A percentile compares a stretch with the other conserved stretches of the same genome.
Evolutionary conservation across 1,140 invertebrate genomes (phyloP).

Genomic region (Bilobella aurantiaca): DNA sequence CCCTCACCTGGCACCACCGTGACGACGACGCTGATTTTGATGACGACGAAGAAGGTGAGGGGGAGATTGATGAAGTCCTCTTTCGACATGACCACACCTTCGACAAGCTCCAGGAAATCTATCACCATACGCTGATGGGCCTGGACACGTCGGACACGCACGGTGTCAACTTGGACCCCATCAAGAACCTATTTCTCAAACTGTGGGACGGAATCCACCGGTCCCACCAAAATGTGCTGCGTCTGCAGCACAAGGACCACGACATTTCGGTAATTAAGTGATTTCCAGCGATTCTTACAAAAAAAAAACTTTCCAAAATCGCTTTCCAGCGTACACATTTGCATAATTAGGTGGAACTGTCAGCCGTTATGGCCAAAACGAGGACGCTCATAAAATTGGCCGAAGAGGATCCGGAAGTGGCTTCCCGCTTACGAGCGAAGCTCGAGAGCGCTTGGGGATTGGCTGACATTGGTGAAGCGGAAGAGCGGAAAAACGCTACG

Average conservation of each 20-base stretch:
- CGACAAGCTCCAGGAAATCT: constrained; percentile 5
- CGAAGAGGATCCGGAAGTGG: constrained; percentile 22
- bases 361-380: constrained; percentile 18
- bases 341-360: constrained; percentile 16
- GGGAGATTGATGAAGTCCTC: not conserved
- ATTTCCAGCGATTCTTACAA: not conserved
- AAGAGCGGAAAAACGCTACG: constrained; percentile 8
- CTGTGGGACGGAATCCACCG: constrained; percentile 19
- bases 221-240: constrained; percentile 12
- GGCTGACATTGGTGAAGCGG: constrained; percentile 16
- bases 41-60: not conserved
- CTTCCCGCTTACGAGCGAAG: not conserved
- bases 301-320: too few species aligned
- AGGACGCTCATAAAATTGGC: constrained; percentile 20
- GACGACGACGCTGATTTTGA: not conserved
- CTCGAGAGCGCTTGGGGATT: constrained; percentile 20
- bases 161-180: not conserved
- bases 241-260: constrained; percentile 11
- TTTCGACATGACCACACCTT: constrained; percentile 4
- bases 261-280: constrained; percentile 8
- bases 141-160: not conserved
- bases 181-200: constrained; percentile 1
- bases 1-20: not conserved
- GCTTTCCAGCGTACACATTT: not conserved
- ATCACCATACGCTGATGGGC: not conserved